Conservation (phyloP, 30 jellyfish, hydroid and myxozoan genomes). For the Cassiopea xamachana region DNA sequence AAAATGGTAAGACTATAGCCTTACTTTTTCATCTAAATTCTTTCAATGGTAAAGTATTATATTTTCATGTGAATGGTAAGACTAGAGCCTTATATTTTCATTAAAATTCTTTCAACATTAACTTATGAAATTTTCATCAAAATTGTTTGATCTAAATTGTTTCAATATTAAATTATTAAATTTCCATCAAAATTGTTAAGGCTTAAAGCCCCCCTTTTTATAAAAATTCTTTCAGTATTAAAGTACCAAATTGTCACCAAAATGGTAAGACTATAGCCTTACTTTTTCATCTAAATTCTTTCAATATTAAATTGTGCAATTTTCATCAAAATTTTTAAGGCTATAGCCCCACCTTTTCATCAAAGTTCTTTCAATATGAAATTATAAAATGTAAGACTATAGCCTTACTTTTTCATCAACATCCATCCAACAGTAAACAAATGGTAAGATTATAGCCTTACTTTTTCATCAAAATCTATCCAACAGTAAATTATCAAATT, state of each 20-base stretch:
- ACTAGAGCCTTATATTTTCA: neutral
- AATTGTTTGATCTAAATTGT: neutral
- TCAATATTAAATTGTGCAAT: neutral
- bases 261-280: neutral
- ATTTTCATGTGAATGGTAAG: neutral
- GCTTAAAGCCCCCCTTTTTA: no score
- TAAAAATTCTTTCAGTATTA: neutral
- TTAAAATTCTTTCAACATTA: neutral
- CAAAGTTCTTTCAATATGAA: neutral
- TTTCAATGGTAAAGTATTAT: neutral
- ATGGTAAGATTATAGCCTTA: no score
- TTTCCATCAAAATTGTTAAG: neutral
- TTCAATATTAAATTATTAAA: neutral
- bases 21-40: neutral
- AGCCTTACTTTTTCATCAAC: neutral
- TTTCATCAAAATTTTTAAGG: neutral
- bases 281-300: neutral
- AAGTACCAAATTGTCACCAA: neutral
- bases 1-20: no score
- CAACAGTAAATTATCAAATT: neutral
- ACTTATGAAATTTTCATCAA: neutral
- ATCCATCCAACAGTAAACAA: neutral
- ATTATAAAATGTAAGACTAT: no score
- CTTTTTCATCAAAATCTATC: no score
- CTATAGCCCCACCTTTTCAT: neutral